Percentiles rank a stretch among this genome's conserved stretches.
phyloP scores from a whole-genome alignment of 2,888 invertebrate genomes.

The Spodoptera exigua region DNA sequence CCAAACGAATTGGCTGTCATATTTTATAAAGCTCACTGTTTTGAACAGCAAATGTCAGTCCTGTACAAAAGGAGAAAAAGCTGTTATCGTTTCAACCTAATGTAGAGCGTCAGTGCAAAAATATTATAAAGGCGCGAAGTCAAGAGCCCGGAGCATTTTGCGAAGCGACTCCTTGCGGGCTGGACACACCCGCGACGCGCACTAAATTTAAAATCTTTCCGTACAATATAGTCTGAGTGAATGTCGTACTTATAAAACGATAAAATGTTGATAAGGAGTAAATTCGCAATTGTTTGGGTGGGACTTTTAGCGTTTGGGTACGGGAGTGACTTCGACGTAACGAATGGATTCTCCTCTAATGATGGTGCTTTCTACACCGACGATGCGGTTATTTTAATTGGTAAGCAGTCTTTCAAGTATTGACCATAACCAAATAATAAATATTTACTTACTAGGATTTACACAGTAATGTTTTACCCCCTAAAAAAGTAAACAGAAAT shows the following conservation, averaged over 20 bases:
- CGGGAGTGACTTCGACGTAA: constrained; percentile 72
- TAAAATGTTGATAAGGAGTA: constrained; percentile 72
- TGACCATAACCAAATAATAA: neutral
- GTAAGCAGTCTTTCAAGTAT: constrained; percentile 67
- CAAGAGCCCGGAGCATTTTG: constrained; percentile 83
- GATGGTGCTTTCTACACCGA: constrained; percentile 83
- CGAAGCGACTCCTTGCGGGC: constrained; percentile 83
- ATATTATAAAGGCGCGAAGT: constrained; percentile 86
- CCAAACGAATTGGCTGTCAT: constrained; percentile 75
- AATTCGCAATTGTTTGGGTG: constrained; percentile 72
- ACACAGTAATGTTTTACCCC: too few species aligned
- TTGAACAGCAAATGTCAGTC: constrained; percentile 75
- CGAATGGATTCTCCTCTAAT: constrained; percentile 77
- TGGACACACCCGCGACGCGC: constrained; percentile 81
- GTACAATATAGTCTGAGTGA: constrained; percentile 61
- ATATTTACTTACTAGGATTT: neutral
- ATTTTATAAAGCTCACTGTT: constrained; percentile 76
- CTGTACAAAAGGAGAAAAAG: constrained; percentile 84
- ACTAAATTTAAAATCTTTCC: constrained; percentile 46
- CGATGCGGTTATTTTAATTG: constrained; percentile 85
- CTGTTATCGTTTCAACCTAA: constrained; percentile 85
- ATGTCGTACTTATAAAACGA: constrained; percentile 61
- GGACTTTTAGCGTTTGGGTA: constrained; percentile 71
- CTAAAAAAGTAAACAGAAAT: too few species aligned
- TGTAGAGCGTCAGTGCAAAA: constrained; percentile 82